These are phyloP conservation scores for Odobenus rosmarus DNA, from an alignment of 2,113 vertebrate genomes.

Conservation along the genomic window DNA sequence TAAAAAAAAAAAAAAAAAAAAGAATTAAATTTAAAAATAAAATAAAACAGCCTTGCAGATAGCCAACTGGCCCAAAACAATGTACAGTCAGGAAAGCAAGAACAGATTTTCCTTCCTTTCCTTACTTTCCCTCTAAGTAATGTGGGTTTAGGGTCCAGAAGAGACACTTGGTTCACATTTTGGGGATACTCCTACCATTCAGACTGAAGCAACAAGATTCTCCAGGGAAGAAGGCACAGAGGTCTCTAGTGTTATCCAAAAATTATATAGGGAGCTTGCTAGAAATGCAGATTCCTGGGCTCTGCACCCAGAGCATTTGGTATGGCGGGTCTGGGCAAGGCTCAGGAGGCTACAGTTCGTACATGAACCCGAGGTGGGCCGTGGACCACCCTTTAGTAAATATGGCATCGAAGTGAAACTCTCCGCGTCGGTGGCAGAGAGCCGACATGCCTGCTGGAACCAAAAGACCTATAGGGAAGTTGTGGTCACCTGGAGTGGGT, in stretches of 20 bases:
- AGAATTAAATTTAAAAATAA: not conserved
- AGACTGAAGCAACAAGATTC: not conserved
- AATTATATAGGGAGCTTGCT: not conserved
- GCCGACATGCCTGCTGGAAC: not conserved
- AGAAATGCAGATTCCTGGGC: constrained; percentile 7
- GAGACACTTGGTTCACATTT: not conserved
- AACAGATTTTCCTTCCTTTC: not conserved
- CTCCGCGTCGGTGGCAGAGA: not conserved
- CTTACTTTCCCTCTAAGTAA: not conserved
- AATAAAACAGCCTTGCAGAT: not conserved
- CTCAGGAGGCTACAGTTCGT: not conserved
- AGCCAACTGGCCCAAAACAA: not conserved
- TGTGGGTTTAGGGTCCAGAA: not conserved
- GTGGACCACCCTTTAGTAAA: not conserved
- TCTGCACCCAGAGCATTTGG: not conserved
- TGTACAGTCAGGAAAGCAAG: not conserved
- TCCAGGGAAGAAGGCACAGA: not conserved
- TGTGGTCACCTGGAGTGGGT: not conserved
- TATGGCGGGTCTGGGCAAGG: not conserved
- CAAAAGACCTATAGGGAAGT: not conserved
- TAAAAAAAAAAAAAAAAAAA: not conserved
- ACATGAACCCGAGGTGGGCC: not conserved
- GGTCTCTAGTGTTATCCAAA: not conserved
- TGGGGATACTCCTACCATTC: not conserved
- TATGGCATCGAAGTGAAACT: not conserved